Evolutionary conservation across 2,113 vertebrate genomes (phyloP), one percentile per base, ranked within the genome.

Genomic region (Oryzias curvinotus): DNA sequence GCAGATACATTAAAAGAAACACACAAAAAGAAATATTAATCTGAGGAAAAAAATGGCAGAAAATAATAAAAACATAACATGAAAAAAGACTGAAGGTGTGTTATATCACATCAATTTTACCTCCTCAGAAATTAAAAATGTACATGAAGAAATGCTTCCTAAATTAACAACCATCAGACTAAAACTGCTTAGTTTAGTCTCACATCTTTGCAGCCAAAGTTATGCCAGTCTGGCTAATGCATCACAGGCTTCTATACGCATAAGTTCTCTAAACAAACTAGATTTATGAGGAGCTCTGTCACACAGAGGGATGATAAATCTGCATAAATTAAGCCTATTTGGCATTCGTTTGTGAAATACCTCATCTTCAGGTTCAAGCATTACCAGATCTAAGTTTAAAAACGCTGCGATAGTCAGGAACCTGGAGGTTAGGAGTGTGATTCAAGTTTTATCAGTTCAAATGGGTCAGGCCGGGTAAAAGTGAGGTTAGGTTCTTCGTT

Each of bases 271-370:
- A 90, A 90, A 86, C 83, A 66, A 75, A 78, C 61, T 47, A 78
- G 87, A 92, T 90, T 88, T 86, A 92, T 82, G 73, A 62, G 36
- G 4, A 15, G 7, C 13, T 26, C 73, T 84, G 84, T 88, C 81
- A 88, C 65, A 77, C 78, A 70, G 43, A 53, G 30, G 3, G 5
- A 36, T 64, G 65, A 88, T 82, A 73, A 75, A 90, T 84, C 67
- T 36, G n/a, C 6, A 48, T 18, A 48, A 19, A 48, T 57, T 1
- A 28, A 26, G 70, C 71, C 76, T 89, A 78, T 87, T 88, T 87
- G 83, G 76, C 71, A 75, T 82, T 62, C 41, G 53, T 44, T 62
- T 71, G 52, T 55, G 42, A 71, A 82, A 62, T 51, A 77, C 65
- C 42, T 77, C 63, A 19, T 60, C 47, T 53, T 77, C 21, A 49